phyloP scores from a whole-genome alignment of 2,888 invertebrate genomes.

The Brachylomia viminalis region DNA sequence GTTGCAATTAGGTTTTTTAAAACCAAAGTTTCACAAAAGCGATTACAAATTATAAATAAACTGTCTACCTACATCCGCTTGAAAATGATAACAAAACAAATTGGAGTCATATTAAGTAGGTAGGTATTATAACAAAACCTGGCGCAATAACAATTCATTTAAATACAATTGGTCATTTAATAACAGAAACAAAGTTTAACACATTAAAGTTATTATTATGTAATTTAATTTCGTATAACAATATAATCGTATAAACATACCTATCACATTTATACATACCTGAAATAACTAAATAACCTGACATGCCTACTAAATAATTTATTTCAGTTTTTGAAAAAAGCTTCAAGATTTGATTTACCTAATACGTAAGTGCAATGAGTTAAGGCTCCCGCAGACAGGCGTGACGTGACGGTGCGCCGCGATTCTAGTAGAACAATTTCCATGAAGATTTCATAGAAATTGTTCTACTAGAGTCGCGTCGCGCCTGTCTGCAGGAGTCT shows the following conservation, averaged over 20 bases:
- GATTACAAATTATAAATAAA: background rate
- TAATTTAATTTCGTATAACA: background rate
- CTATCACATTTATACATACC: background rate
- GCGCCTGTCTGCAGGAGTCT: no score
- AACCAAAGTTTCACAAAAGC: background rate
- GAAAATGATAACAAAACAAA: background rate
- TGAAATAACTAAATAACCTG: background rate
- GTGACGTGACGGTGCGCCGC: no score
- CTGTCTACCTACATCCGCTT: constrained; percentile 9
- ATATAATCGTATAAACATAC: background rate
- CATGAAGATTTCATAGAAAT: no score
- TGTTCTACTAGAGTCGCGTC: no score
- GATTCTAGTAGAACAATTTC: no score
- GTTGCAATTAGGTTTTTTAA: background rate
- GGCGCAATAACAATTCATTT: constrained; percentile 9
- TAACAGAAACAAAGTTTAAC: constrained; percentile 22
- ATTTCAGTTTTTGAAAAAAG: no score
- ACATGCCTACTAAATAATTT: background rate
- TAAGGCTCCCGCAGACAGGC: no score
- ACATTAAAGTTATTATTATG: background rate
- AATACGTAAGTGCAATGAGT: no score
- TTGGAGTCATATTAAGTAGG: background rate
- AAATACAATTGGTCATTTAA: constrained; percentile 28
- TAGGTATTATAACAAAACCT: constrained; percentile 4
- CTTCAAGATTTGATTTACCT: no score